Evolutionary conservation across 2,113 vertebrate species (phyloP).

Genomic region (Mormoops blainvillei): DNA sequence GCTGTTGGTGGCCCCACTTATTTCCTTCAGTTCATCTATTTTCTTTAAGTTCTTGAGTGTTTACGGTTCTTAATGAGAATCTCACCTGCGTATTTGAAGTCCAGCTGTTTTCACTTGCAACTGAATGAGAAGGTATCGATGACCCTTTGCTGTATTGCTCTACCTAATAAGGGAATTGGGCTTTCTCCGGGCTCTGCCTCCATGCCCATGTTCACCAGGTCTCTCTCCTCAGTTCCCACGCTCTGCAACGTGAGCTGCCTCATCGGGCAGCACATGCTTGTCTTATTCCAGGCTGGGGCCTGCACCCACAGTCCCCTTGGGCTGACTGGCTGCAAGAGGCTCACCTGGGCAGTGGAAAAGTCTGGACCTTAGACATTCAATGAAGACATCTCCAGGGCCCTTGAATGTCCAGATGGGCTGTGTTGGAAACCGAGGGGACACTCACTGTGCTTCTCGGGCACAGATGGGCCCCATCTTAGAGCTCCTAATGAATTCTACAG

Average conservation of each 20-base stretch:
- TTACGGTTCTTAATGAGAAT: not conserved
- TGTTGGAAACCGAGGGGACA: not conserved
- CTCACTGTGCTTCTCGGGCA: not conserved
- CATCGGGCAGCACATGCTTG: not conserved
- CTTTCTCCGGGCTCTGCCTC: not conserved
- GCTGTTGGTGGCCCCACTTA: rapidly evolving
- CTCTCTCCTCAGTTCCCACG: not conserved
- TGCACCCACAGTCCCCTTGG: not conserved
- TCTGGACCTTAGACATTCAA: not conserved
- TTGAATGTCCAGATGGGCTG: not conserved
- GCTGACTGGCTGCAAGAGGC: not conserved
- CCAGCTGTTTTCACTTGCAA: not conserved
- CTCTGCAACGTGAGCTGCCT: not conserved
- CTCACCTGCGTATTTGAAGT: not conserved
- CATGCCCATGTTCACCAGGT: not conserved
- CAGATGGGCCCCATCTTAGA: not conserved
- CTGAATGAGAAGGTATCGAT: not conserved
- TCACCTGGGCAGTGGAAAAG: not conserved
- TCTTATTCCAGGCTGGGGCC: not conserved
- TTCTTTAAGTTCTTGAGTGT: not conserved
- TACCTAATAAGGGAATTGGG: not conserved
- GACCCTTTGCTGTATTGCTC: not conserved
- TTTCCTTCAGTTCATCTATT: not conserved
- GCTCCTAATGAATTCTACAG: not conserved
- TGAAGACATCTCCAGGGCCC: not conserved